Evolutionary conservation across 2,888 invertebrate species (phyloP).

Genomic region (Loripinus fragilis): DNA sequence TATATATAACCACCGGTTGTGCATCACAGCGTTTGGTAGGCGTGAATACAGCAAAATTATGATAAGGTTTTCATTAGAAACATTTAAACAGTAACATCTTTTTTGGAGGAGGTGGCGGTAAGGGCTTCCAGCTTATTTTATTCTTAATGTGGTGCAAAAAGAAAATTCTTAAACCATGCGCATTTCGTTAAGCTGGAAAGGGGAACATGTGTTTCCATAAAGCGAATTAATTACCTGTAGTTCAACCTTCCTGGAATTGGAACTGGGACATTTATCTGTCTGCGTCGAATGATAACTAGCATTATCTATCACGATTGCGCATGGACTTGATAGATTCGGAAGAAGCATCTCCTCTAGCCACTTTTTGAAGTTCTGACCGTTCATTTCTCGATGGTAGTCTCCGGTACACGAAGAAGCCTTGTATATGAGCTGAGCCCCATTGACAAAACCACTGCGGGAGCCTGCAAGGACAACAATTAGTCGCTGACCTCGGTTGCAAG

Average conservation of each 20-base stretch:
- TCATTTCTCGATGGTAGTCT: slow-evolving; percentile 31
- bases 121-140: no score
- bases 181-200: no score
- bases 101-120: no score
- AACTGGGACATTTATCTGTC: slow-evolving; percentile 22
- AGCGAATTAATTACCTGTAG: no score
- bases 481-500: slow-evolving; percentile 29
- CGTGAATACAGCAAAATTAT: no score
- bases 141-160: no score
- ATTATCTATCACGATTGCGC: slow-evolving; percentile 33
- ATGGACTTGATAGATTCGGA: slow-evolving; percentile 23
- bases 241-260: not conserved
- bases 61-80: no score
- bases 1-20: no score
- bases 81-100: no score
- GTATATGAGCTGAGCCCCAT: not conserved
- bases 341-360: slow-evolving; percentile 14
- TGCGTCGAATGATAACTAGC: slow-evolving; percentile 29
- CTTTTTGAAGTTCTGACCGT: slow-evolving; percentile 22
- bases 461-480: slow-evolving; percentile 40
- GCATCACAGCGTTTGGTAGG: no score
- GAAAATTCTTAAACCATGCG: no score
- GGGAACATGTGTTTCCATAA: no score
- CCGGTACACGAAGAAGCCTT: slow-evolving; percentile 25
- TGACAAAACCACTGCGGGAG: slow-evolving; percentile 12